These are phyloP conservation scores for Tylochromis polylepis DNA, from an alignment of 2,113 vertebrate genomes.

Conservation along the genomic window DNA sequence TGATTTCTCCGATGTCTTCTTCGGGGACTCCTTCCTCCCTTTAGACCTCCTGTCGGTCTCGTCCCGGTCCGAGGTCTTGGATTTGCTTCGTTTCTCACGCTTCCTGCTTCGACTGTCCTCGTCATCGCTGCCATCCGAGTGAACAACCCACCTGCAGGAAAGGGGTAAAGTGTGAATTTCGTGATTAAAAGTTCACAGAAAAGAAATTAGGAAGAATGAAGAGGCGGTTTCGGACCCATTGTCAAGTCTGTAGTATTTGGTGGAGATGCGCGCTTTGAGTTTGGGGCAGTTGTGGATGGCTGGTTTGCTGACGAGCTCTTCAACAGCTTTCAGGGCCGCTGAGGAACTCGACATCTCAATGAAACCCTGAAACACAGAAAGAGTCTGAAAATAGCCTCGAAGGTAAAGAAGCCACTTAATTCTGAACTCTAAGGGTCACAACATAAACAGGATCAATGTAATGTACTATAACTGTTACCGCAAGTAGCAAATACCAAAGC, in stretches of 20 bases:
- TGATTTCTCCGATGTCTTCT: background rate
- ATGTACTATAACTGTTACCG: background rate
- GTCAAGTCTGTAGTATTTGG: constrained; percentile 32
- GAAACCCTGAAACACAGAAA: constrained; percentile 45
- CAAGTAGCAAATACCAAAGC: background rate
- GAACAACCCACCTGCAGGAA: constrained; percentile 7
- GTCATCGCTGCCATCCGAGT: background rate
- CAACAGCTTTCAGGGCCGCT: constrained; percentile 35
- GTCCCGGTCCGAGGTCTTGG: background rate
- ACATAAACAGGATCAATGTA: background rate
- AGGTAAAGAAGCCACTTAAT: background rate
- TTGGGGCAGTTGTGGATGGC: background rate
- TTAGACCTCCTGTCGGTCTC: background rate
- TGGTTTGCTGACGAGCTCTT: background rate
- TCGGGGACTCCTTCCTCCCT: background rate
- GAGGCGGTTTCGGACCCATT: constrained; percentile 22
- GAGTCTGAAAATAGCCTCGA: background rate
- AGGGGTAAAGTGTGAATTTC: background rate
- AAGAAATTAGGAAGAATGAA: background rate
- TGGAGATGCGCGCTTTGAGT: constrained; percentile 26
- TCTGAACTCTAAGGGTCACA: background rate
- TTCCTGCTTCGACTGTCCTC: background rate
- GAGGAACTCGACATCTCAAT: constrained; percentile 53
- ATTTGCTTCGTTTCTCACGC: background rate
- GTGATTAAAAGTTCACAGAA: background rate